phyloP scores from a whole-genome alignment of 1,140 invertebrate genomes.

The Arctopsyche grandis region DNA sequence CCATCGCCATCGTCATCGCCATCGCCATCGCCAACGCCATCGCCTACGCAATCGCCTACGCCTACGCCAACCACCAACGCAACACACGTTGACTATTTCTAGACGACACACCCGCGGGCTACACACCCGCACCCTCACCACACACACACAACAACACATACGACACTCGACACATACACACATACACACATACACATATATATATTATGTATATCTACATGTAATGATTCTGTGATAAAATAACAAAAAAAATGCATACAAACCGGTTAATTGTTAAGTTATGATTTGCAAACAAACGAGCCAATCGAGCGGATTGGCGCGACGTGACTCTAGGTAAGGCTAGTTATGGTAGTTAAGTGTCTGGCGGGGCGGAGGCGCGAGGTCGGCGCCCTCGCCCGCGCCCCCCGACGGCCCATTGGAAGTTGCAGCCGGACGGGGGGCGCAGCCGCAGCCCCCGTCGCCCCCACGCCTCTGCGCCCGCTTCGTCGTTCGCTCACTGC shows the following conservation, averaged over 20 bases:
- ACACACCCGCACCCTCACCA: not conserved
- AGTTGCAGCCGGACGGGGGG: slow-evolving; percentile 39
- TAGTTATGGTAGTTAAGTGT: slow-evolving; percentile 46
- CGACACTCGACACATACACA: not conserved
- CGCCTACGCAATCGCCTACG: slow-evolving; percentile 1
- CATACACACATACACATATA: slow-evolving; percentile 27
- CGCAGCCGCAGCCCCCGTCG: slow-evolving; percentile 43
- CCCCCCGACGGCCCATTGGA: slow-evolving; percentile 29
- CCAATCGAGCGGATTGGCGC: not conserved
- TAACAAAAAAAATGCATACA: not conserved
- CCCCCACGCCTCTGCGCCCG: not conserved
- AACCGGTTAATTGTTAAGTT: slow-evolving; percentile 67
- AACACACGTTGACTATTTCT: slow-evolving; percentile 50
- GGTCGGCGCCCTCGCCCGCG: not conserved
- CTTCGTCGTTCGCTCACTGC: slow-evolving; percentile 29
- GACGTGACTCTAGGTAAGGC: slow-evolving; percentile 25
- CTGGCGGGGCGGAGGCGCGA: not conserved
- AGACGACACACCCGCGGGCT: slow-evolving; percentile 19
- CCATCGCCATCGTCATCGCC: not conserved
- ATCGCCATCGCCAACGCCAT: not conserved
- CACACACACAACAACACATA: not conserved
- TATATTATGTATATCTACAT: slow-evolving; percentile 1
- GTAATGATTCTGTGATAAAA: slow-evolving; percentile 67
- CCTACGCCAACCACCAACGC: not conserved
- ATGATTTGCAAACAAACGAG: slow-evolving; percentile 61